These are phyloP conservation scores for Pangasianodon hypophthalmus DNA, from an alignment of 2,113 vertebrate genomes.

Conservation along the genomic window DNA sequence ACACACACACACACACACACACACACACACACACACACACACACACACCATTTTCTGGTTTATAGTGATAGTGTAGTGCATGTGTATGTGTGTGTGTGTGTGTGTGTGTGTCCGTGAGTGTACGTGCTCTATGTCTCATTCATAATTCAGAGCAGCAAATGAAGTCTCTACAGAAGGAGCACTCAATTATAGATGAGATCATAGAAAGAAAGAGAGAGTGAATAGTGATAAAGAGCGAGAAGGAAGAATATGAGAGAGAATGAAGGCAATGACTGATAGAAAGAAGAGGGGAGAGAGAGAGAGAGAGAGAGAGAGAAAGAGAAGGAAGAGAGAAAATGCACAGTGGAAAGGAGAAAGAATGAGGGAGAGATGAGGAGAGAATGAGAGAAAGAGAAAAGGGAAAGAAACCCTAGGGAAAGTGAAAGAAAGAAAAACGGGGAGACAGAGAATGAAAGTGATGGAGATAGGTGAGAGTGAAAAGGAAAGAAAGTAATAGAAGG, in stretches of 20 bases:
- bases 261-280: slow-evolving; percentile 24
- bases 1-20: not conserved
- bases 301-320: not conserved
- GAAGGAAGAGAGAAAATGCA: not conserved
- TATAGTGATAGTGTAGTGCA: too few species aligned
- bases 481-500: not conserved
- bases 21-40: not conserved
- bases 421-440: not conserved
- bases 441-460: not conserved
- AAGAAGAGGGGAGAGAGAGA: not conserved
- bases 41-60: not conserved
- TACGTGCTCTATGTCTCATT: slow-evolving; percentile 66
- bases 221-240: slow-evolving; percentile 45
- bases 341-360: not conserved
- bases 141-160: slow-evolving; percentile 77
- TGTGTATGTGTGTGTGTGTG: slow-evolving; percentile 36
- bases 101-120: slow-evolving; percentile 26
- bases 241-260: not conserved
- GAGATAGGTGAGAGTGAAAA: not conserved
- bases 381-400: not conserved
- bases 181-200: slow-evolving; percentile 77
- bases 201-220: slow-evolving; percentile 59
- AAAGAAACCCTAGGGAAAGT: not conserved
- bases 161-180: slow-evolving; percentile 75
- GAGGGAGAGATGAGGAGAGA: not conserved